Base-by-base conservation (phyloP, 2,113 vertebrate species). In the Pituophis catenifer region DNA sequence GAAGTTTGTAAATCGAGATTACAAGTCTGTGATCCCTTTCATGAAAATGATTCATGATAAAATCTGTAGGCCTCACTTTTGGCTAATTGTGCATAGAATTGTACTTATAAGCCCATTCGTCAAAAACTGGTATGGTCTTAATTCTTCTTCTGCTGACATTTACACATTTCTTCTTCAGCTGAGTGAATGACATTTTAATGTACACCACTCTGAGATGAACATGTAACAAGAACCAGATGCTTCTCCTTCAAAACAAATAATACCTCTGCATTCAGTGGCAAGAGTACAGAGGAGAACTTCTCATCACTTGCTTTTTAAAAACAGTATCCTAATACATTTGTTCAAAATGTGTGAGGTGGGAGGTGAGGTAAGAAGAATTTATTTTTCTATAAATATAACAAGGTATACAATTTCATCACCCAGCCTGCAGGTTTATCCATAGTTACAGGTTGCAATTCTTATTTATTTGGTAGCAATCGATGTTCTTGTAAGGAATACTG, bases 351-450 rank as follows among this genome's bases (percentile, higher is more conserved):
- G 26, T 53, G 3, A 44, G 15, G 6, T 85, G 29, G 54, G 86
- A 21, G 0, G 3, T 24, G 93, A 57, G 86, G 24, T 24, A 62
- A 26, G 44, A 90, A 65, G 81, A 0, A 88, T 91, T 93, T 59
- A 19, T 65, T 12, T 75, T 88, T 24, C 48, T 93, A 91, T 44
- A 91, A 93, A 59, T 44, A 95, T 21, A 59, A 23, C 38, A 95
- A 90, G 7, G 88, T 81, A 29, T 24, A 4, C 15, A 17, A 87
- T 92, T 95, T 91, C 13, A 48, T 91, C 89, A 33, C 0, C 65
- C 3, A 86, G 90, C 26, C 0, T 92, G 88, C 89, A 8, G 55
- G 10, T 19, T 11, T 55, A n/a, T 55, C 33, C 50, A n/a, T 55
- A 65, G 13, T 65, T 52, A 65, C 6, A 33, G 54, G 13, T 44